A percentile compares a stretch with the other conserved stretches of the same genome.
These are phyloP conservation scores for Graphium colonna DNA, from an alignment of 2,888 invertebrate species.

Conservation along the genomic window DNA sequence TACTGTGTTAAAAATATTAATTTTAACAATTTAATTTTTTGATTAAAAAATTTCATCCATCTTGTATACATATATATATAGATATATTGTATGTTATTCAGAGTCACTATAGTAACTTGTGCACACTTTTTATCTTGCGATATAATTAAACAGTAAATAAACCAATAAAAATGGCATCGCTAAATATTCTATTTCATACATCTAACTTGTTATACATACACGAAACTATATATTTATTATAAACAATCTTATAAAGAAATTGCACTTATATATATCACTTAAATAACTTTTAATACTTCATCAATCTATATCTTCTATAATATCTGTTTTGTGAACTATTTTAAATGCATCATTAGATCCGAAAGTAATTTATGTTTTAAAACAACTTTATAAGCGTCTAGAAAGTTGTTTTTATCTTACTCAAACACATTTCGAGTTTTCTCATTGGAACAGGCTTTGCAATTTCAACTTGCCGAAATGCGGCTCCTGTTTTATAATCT, in stretches of 20 bases:
- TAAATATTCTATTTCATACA: constrained; percentile 10
- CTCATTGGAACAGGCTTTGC: constrained; percentile 71
- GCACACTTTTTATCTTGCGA: not conserved
- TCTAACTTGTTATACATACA: constrained; percentile 2
- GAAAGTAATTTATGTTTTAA: constrained; percentile 4
- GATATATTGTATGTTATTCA: too few species aligned
- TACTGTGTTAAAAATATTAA: too few species aligned
- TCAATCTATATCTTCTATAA: constrained; percentile 4
- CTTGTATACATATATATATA: too few species aligned
- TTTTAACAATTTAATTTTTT: too few species aligned
- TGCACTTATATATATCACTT: constrained; percentile 47
- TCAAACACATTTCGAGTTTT: constrained; percentile 6
- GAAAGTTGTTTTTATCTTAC: not conserved
- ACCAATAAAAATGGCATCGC: constrained; percentile 1
- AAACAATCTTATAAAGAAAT: constrained; percentile 30
- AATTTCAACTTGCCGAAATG: constrained; percentile 68
- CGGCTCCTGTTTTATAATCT: constrained; percentile 54
- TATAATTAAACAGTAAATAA: not conserved
- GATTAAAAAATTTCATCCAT: too few species aligned
- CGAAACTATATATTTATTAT: constrained; percentile 8
- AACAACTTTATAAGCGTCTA: not conserved
- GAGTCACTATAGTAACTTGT: constrained; percentile 4
- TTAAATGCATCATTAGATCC: constrained; percentile 14
- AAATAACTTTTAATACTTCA: constrained; percentile 27
- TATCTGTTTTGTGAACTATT: constrained; percentile 6